Evolutionary conservation across 2,797 vertebrate species (phyloP).

Genomic region (Chrosomus eos): DNA sequence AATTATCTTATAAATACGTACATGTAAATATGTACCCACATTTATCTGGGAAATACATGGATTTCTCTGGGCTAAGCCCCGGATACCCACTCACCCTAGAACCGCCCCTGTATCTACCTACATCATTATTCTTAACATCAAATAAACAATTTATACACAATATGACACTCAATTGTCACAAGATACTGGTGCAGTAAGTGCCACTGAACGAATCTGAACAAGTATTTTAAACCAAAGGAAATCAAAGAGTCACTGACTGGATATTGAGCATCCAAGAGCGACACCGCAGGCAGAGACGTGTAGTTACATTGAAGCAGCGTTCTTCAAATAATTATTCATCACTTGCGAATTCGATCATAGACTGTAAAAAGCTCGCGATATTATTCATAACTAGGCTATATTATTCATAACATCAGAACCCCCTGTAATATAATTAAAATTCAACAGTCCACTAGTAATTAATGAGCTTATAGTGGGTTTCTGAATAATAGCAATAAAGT

Average conservation of each 20-base stretch:
- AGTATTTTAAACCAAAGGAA: neutral
- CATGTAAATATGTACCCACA: too few relatives aligned
- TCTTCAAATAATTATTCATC: neutral
- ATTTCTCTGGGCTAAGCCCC: too few relatives aligned
- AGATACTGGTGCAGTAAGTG: neutral
- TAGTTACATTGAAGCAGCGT: neutral
- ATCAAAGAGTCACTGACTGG: neutral
- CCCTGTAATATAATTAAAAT: neutral
- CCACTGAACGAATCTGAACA: neutral
- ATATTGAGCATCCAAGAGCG: neutral
- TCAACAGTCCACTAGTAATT: too few relatives aligned
- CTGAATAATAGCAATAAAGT: neutral
- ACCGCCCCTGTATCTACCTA: neutral
- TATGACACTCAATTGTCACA: neutral
- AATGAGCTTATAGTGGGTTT: neutral
- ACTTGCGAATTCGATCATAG: too few relatives aligned
- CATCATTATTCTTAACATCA: neutral
- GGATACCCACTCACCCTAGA: too few relatives aligned
- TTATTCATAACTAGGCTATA: neutral
- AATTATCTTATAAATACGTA: too few relatives aligned
- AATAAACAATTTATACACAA: neutral
- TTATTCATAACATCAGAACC: neutral
- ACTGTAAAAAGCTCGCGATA: too few relatives aligned
- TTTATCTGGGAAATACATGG: too few relatives aligned
- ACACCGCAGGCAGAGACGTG: slow-evolving; percentile 19